A percentile compares a stretch with the other conserved stretches of the same genome.
Conservation (phyloP, 23 tunicate genomes). For the Phallusia fumigata region DNA sequence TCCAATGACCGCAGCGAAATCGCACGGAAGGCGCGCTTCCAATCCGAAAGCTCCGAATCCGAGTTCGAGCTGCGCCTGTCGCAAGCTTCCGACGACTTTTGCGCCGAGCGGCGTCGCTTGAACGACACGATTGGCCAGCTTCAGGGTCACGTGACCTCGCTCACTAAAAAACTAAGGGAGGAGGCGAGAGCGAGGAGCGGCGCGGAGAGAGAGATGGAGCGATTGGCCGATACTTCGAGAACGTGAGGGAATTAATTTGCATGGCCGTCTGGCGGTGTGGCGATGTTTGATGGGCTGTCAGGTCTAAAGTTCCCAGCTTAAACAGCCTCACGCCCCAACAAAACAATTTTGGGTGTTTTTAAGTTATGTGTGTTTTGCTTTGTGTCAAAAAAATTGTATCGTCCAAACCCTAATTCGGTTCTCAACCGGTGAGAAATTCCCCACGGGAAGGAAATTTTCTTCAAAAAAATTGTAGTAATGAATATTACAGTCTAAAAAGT, state of each 20-base stretch:
- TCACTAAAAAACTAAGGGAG: constrained; percentile 29
- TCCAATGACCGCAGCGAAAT: constrained; percentile 39
- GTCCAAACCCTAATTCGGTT: too few relatives aligned
- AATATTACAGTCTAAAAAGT: too few relatives aligned
- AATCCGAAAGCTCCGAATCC: constrained; percentile 47
- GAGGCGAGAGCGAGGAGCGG: constrained; percentile 25
- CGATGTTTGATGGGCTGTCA: too few relatives aligned
- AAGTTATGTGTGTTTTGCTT: too few relatives aligned
- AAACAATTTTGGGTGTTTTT: too few relatives aligned
- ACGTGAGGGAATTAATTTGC: constrained; percentile 12
- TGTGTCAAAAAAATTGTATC: too few relatives aligned
- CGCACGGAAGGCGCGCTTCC: constrained; percentile 38
- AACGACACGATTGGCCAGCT: constrained; percentile 40
- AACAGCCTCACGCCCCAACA: too few relatives aligned
- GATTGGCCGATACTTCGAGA: not conserved
- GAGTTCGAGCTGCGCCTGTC: constrained; percentile 68
- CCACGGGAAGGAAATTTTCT: too few relatives aligned
- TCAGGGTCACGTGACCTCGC: constrained; percentile 35
- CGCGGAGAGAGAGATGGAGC: not conserved
- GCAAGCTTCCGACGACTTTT: constrained; percentile 39
- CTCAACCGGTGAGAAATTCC: too few relatives aligned
- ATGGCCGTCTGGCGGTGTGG: too few relatives aligned
- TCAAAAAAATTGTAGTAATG: too few relatives aligned
- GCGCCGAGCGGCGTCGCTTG: constrained; percentile 35
- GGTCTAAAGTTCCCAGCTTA: too few relatives aligned